phyloP scores from a whole-genome alignment of 2,888 invertebrate species.

The Schizotus pectinicornis region DNA sequence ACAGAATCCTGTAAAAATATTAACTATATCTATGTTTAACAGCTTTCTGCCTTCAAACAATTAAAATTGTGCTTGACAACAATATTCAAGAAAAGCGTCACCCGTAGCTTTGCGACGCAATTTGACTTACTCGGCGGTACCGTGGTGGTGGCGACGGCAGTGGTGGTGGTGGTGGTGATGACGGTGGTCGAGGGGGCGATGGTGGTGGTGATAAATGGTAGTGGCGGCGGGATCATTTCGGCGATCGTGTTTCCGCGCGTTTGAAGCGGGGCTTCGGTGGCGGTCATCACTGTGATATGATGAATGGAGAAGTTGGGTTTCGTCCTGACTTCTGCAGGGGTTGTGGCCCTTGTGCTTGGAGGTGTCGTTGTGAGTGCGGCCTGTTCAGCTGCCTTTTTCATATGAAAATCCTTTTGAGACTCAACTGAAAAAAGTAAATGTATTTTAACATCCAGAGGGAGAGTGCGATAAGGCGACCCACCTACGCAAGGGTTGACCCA shows the following conservation, averaged over 20 bases:
- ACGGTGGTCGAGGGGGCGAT: constrained; percentile 54
- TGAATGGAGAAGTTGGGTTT: constrained; percentile 37
- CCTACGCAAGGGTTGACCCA: constrained; percentile 95
- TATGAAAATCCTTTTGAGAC: constrained; percentile 87
- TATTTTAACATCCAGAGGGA: constrained; percentile 6
- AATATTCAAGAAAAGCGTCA: too few species aligned
- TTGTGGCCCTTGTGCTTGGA: constrained; percentile 47
- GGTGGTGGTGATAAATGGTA: constrained; percentile 54
- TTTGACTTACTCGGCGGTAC: constrained; percentile 65
- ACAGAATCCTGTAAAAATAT: constrained; percentile 70
- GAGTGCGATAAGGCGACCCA: constrained; percentile 60
- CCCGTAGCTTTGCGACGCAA: too few species aligned
- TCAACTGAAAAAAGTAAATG: constrained; percentile 69
- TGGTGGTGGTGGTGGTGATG: constrained; percentile 52
- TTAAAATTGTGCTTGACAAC: too few species aligned
- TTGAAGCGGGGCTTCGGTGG: constrained; percentile 53
- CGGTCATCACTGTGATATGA: constrained; percentile 49
- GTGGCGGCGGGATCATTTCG: constrained; percentile 59
- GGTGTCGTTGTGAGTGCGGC: constrained; percentile 61
- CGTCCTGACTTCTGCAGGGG: constrained; percentile 35
- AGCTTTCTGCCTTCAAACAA: not conserved
- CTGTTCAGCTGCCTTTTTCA: constrained; percentile 63
- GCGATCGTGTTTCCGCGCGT: constrained; percentile 58
- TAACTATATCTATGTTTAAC: too few species aligned
- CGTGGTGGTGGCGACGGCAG: constrained; percentile 58